Conservation (phyloP, 2,888 invertebrate species). For the Calephelis perditalis region DNA sequence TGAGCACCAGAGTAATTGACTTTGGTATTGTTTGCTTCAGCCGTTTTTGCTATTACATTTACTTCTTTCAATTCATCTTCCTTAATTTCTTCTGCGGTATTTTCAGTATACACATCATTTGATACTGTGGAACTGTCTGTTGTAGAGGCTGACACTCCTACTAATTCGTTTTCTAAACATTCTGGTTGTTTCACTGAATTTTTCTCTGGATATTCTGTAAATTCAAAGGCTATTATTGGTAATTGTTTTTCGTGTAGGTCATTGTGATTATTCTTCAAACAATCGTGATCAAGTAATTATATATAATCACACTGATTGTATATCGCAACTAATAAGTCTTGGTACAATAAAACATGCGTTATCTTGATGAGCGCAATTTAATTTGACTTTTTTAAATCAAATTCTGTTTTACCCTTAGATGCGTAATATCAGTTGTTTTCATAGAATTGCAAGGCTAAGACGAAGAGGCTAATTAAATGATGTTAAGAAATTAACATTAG, state of each 20-base stretch:
- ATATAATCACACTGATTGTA: constrained; percentile 3
- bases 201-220: constrained; percentile 57
- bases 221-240: constrained; percentile 6
- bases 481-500: too few relatives aligned
- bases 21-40: constrained; percentile 34
- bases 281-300: constrained; percentile 2
- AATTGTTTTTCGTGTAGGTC: not conserved
- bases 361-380: too few relatives aligned
- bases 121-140: constrained; percentile 20
- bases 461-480: too few relatives aligned
- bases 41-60: constrained; percentile 33
- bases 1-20: constrained; percentile 87
- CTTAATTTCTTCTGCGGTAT: not conserved
- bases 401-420: too few relatives aligned
- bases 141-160: constrained; percentile 22
- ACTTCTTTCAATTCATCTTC: constrained; percentile 29
- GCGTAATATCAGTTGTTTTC: too few relatives aligned
- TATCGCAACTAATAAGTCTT: not conserved
- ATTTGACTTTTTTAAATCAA: too few relatives aligned
- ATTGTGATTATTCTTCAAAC: not conserved
- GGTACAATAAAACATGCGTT: not conserved
- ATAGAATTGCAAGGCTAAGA: too few relatives aligned
- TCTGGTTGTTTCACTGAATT: constrained; percentile 58
- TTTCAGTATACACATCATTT: constrained; percentile 14
- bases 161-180: constrained; percentile 28